Evolutionary conservation across 92 coral and sea anemone species (phyloP).

Genomic region (Galaxea fascicularis): DNA sequence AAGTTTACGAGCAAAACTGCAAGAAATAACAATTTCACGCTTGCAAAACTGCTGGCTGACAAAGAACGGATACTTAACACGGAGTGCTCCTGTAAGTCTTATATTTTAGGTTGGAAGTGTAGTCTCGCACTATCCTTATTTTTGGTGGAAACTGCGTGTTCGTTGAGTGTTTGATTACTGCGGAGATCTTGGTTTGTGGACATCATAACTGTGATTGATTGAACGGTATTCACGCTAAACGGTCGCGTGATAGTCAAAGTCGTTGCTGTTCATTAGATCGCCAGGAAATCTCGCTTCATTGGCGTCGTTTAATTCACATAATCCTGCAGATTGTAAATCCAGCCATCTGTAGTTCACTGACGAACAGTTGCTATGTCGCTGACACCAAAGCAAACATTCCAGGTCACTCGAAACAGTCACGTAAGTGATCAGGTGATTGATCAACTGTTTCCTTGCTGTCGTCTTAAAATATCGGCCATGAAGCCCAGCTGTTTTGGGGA

Average conservation of each 20-base stretch:
- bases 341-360: constrained; percentile 22
- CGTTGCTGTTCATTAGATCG: constrained; percentile 17
- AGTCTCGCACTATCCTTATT: too few relatives aligned
- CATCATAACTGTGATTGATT: too few relatives aligned
- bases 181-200: too few relatives aligned
- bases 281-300: constrained; percentile 42
- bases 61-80: too few relatives aligned
- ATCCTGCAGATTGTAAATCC: neutral
- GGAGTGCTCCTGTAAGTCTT: too few relatives aligned
- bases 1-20: too few relatives aligned
- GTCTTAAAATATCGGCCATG: constrained; percentile 35
- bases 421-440: constrained; percentile 1
- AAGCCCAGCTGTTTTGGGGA: constrained; percentile 11
- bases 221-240: neutral
- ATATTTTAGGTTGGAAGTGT: too few relatives aligned
- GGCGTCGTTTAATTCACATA: constrained; percentile 61
- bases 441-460: constrained; percentile 1
- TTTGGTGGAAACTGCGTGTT: too few relatives aligned
- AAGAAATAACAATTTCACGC: too few relatives aligned
- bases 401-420: constrained; percentile 29
- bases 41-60: too few relatives aligned
- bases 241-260: constrained; percentile 39
- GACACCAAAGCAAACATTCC: constrained; percentile 30
- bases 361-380: constrained; percentile 13
- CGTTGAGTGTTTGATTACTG: too few relatives aligned